Evolutionary conservation across 2,888 invertebrate genomes (phyloP), one percentile per base, ranked within the genome.

Genomic region (Colostygia pectinataria): DNA sequence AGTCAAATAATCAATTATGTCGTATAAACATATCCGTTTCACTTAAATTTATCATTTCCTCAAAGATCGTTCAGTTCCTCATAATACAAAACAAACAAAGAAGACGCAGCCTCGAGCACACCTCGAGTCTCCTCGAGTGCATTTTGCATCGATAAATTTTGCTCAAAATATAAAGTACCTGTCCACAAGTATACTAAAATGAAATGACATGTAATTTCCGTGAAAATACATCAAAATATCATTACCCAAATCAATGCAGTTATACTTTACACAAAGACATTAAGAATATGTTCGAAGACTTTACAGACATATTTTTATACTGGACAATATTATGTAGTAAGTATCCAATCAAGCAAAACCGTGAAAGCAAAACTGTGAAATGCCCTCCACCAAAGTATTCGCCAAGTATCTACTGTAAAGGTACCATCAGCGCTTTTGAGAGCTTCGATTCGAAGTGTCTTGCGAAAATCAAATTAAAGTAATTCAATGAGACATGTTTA

Each of bases 11-110:
- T 27, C 39, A 48, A 52, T 57, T 53, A 53, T 40, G 52, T 49
- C 46, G 41, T 55, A n/a, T n/a, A 49, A 57, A 47, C 20, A 45
- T 53, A 55, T 55, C 53, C 55, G 53, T 53, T 58, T 45, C 40
- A 27, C 10, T 25, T 42, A 43, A 43, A 37, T 39, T 47, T 37
- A 46, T 40, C 23, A 41, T 53, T 56, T 57, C 59, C 53, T 53
- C 15, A 44, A 47, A 41, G 47, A 48, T 43, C 31, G 39, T 49
- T 38, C 28, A 18, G 48, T 55, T 57, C 55, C 57, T 56, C 47
- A 39, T 41, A 33, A 18, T 31, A 45, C 28, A 10, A 43, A 31
- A 51, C 23, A 24, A 46, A 57, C 55, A 57, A 61, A 56, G 51
- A 40, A 34, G 55, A 46, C 15, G 15, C 37, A 47, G 7, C 34